Conservation (phyloP, 2,797 vertebrate species). For the Mus spretus region DNA sequence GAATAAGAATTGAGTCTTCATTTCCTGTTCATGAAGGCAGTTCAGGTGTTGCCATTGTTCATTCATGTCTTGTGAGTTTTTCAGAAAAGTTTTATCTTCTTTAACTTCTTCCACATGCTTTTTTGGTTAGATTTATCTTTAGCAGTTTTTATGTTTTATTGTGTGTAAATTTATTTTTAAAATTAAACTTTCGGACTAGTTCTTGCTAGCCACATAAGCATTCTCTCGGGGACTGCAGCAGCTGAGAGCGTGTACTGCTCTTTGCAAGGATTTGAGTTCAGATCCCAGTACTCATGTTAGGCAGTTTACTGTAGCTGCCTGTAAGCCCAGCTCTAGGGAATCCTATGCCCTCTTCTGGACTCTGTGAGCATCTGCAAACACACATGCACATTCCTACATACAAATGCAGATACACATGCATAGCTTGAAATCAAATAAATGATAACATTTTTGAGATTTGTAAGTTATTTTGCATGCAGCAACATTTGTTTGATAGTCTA, state of each 20-base stretch:
- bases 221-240: background rate
- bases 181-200: background rate
- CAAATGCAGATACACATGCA: background rate
- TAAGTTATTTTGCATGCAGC: background rate
- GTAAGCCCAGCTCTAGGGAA: background rate
- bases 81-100: background rate
- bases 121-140: conserved; percentile 36
- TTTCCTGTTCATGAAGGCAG: background rate
- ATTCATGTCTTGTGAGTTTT: background rate
- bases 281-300: background rate
- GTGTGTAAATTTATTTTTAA: conserved; percentile 14
- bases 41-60: background rate
- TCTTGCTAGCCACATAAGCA: background rate
- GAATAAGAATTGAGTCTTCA: background rate
- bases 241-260: background rate
- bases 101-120: background rate
- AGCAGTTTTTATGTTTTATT: conserved; percentile 36
- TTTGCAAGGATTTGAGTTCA: background rate
- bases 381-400: background rate
- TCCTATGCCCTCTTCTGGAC: background rate
- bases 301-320: background rate
- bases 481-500: background rate
- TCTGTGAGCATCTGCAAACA: background rate
- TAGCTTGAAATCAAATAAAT: background rate
- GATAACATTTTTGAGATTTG: background rate